Evolutionary conservation across 2,113 vertebrate genomes (phyloP).

Genomic region (Rhombomys opimus): DNA sequence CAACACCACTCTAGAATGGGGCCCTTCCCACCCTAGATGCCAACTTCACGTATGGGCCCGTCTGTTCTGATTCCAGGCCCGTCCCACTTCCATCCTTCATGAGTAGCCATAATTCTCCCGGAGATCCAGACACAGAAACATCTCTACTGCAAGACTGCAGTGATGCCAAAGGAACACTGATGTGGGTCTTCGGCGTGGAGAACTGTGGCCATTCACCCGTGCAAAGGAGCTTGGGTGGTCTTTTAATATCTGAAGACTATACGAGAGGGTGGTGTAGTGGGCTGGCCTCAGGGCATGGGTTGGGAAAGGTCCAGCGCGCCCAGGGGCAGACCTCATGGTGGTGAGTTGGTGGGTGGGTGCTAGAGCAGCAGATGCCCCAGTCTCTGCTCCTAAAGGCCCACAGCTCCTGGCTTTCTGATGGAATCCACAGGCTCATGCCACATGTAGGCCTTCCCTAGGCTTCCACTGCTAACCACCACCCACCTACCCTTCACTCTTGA

Average conservation of each 20-base stretch:
- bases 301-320: neutral
- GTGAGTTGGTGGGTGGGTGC: too few species aligned
- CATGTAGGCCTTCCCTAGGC: neutral
- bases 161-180: fast-evolving
- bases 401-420: neutral
- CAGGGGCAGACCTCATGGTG: neutral
- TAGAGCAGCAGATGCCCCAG: neutral
- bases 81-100: neutral
- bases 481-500: constrained; percentile 93
- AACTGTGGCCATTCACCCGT: fast-evolving
- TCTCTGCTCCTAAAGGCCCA: neutral
- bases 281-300: neutral
- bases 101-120: fast-evolving
- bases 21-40: too few species aligned
- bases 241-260: neutral
- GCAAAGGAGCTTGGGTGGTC: fast-evolving
- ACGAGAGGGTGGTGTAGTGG: too few species aligned
- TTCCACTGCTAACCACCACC: fast-evolving
- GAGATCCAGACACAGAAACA: neutral
- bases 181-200: fast-evolving
- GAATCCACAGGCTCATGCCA: neutral
- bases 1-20: neutral
- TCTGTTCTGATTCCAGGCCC: neutral
- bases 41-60: fast-evolving
- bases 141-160: too few species aligned